Conservation (phyloP, 1,140 invertebrate genomes). For the Galendromus occidentalis region DNA sequence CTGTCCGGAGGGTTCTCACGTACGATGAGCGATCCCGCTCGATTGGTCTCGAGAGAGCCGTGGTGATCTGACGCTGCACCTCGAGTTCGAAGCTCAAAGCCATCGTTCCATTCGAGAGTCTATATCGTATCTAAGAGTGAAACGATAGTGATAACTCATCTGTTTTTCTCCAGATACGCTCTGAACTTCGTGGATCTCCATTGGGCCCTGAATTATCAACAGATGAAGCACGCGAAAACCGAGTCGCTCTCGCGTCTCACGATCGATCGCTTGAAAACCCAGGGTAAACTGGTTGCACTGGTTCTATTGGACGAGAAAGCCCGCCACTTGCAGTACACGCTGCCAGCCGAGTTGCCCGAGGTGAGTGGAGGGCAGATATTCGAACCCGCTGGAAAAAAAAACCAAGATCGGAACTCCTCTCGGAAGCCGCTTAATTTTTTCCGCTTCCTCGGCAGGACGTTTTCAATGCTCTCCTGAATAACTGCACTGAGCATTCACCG, state of each 20-base stretch:
- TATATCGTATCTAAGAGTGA: too few species aligned
- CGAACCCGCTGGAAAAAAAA: background rate
- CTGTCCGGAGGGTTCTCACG: too few species aligned
- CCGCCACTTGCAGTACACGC: background rate
- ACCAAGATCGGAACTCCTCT: too few species aligned
- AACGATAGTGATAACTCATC: background rate
- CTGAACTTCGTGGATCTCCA: slow-evolving; percentile 5
- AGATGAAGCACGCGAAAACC: background rate
- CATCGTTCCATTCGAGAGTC: too few species aligned
- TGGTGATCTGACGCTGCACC: too few species aligned
- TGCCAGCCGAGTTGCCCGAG: background rate
- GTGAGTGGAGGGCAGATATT: background rate
- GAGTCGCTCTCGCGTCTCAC: background rate
- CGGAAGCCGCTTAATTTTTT: background rate
- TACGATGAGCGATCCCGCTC: too few species aligned
- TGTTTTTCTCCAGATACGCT: background rate
- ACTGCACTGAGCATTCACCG: background rate
- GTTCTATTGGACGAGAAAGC: slow-evolving; percentile 5
- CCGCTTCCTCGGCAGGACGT: background rate
- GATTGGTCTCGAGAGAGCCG: too few species aligned
- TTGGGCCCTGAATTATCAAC: background rate
- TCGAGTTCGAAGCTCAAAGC: too few species aligned
- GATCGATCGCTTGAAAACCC: background rate
- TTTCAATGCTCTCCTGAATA: background rate
- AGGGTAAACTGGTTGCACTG: background rate